These are phyloP conservation scores for Lomographa bimaculata DNA, from an alignment of 2,888 invertebrate genomes.

Conservation along the genomic window DNA sequence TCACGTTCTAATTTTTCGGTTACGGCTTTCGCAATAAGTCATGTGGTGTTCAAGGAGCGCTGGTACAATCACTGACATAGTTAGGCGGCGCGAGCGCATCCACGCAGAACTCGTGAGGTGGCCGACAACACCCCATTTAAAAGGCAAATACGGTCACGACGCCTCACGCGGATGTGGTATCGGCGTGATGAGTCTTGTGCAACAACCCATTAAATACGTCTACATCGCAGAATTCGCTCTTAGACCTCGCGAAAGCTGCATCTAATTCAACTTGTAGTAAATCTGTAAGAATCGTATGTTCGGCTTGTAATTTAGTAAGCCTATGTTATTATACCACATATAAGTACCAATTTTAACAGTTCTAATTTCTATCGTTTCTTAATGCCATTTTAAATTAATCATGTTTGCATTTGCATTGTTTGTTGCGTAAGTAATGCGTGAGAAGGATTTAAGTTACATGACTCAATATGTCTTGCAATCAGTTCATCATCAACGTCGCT, in stretches of 20 bases:
- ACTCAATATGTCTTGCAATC: too few species aligned
- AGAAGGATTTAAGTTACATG: too few species aligned
- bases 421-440: too few species aligned
- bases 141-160: slow-evolving; percentile 77
- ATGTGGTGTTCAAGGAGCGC: slow-evolving; percentile 39
- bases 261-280: too few species aligned
- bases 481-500: too few species aligned
- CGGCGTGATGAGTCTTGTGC: slow-evolving; percentile 47
- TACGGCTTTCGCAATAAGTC: slow-evolving; percentile 22
- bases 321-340: too few species aligned
- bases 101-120: slow-evolving; percentile 70
- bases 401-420: too few species aligned
- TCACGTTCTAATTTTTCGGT: slow-evolving; percentile 7
- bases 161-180: slow-evolving; percentile 52
- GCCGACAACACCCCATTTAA: slow-evolving; percentile 68
- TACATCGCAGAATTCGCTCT: slow-evolving; percentile 35
- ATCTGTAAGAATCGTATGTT: too few species aligned
- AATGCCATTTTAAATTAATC: too few species aligned
- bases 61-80: slow-evolving; percentile 64
- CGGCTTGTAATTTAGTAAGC: too few species aligned
- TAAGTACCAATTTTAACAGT: too few species aligned
- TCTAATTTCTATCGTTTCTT: too few species aligned
- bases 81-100: slow-evolving; percentile 59
- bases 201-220: slow-evolving; percentile 43
- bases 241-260: slow-evolving; percentile 6